Evolutionary conservation across 2,888 invertebrate genomes (phyloP), one percentile per base, ranked within the genome.

Genomic region (Sarcophaga caerulescens): DNA sequence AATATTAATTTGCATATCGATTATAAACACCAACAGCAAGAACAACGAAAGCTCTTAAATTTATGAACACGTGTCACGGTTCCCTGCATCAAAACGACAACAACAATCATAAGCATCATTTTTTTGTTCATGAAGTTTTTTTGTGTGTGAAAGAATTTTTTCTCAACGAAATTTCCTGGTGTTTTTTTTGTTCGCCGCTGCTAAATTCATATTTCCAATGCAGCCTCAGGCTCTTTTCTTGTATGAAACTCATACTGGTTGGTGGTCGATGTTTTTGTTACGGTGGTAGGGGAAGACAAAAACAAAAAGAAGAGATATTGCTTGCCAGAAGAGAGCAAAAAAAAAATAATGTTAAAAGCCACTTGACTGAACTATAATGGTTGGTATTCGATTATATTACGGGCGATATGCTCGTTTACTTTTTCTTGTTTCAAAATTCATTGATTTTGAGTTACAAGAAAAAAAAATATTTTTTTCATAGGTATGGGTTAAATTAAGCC

Each of bases 1-100:
- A 83, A 85, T 85, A 85, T 83, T 85, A 83, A 85, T 85, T 85
- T 85, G 85, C 85, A 85, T 85, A 85, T 83, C 85, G 82, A 85
- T 85, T 85, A 85, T 78, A 79, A 81, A 71, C 79, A 83, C 71
- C 57, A 73, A 5, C 52, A 52, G 35, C 35, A 1, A 35, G 10
- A 35, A 10, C 35, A 35, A 35, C 35, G 2, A 35, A 10, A 0
- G 8, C 69, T 78, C 69, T 68, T 63, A 68, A 63, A 78, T 79
- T 78, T 74, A 79, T 79, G 78, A 79, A 85, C 82, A 85, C 66
- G 85, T 82, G 79, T 45, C 62, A 76, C 63, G 62, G 76, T 81
- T 76, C 80, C 76, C 84, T 73, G 73, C 35, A 68, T 25, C 11
- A 69, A 76, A 70, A 21, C 60, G 19, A n/a, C 60, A 60, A n/a